Base-by-base conservation (phyloP, 1,140 invertebrate species). In the Choristoneura fumiferana region DNA sequence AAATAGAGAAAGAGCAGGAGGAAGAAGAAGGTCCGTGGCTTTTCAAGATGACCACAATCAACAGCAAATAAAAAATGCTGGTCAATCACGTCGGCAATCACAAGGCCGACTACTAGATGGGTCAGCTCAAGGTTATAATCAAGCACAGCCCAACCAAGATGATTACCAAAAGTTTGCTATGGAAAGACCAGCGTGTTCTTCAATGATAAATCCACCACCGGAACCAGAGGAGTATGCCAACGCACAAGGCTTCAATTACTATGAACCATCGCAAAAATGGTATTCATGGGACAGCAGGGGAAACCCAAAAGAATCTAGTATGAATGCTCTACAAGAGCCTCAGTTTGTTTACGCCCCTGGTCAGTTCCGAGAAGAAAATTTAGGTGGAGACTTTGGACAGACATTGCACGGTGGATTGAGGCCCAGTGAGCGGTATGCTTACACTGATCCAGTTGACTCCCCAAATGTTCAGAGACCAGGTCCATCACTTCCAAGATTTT, bases 1-100 rank as follows among this genome's bases (percentile, higher is more conserved):
- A 43, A 75, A 76, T 57, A 68, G 67, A 52, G 4, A 49, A 0
- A 68, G 52, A 57, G 57, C 56, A 53, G 49, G n/a, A 18, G 10
- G 38, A 17, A 62, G 33, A 43, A 61, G 15, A 15, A 70, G 70
- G 54, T 63, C 52, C 22, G 67, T 74, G 13, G 62, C 57, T 2
- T 68, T 76, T 66, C 39, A 65, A 22, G 53, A 62, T 12, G 58
- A 54, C n/a, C n/a, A n/a, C 22, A 39, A 34, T 34, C 40, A 53
- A 43, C 62, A 72, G 1, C 60, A 74, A 0, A 70, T 2, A 13
- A 17, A 29, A 29, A 6, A 6, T 29, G 6, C 22, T 29, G 6
- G 17, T 40, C 37, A 39, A 39, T 40, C 39, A 10, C n/a, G 17
- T 5, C 14, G 17, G 4, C 14, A 17, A 29, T 49, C 29, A 29